These are phyloP conservation scores for Aphaenogaster floridana DNA, from an alignment of 1,140 invertebrate species.

Conservation along the genomic window DNA sequence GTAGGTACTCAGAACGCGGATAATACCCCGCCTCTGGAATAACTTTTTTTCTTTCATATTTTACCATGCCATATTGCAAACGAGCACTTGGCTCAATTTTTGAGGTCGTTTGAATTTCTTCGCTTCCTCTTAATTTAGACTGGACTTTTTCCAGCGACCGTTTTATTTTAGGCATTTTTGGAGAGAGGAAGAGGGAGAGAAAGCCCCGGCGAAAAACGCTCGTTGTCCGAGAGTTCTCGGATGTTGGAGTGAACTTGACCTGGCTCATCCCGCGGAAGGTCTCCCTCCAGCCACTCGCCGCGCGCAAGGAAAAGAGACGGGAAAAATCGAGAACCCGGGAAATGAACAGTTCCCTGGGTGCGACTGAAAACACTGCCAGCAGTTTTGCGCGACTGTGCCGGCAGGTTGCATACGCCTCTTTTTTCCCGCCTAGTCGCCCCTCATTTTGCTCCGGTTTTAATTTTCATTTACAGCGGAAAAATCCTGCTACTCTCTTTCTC, in stretches of 20 bases:
- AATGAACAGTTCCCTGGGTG: constrained; percentile 11
- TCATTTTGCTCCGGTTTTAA: constrained; percentile 48
- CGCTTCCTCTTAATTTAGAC: constrained; percentile 3
- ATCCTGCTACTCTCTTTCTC: constrained; percentile 23
- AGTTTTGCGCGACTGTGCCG: constrained; percentile 23
- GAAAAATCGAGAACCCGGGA: constrained; percentile 35
- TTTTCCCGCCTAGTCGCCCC: background rate
- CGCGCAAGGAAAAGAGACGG: constrained; percentile 25
- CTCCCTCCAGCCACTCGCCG: background rate
- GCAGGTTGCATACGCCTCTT: background rate
- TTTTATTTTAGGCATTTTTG: constrained; percentile 21
- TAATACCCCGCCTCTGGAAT: background rate
- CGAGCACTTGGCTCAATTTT: constrained; percentile 16
- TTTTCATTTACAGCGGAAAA: constrained; percentile 51
- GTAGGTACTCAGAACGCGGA: background rate
- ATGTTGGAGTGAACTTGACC: constrained; percentile 60
- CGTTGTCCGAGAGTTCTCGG: constrained; percentile 21
- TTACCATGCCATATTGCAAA: background rate
- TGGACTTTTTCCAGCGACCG: background rate
- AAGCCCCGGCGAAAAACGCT: constrained; percentile 35
- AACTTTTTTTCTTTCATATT: constrained; percentile 1
- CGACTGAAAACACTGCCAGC: constrained; percentile 48
- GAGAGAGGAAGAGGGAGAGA: background rate
- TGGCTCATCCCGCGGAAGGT: constrained; percentile 39
- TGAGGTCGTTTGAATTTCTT: constrained; percentile 26